Evolutionary conservation across 2,888 invertebrate genomes (phyloP), one percentile per base, ranked within the genome.

Genomic region (Lochmaea crataegi): DNA sequence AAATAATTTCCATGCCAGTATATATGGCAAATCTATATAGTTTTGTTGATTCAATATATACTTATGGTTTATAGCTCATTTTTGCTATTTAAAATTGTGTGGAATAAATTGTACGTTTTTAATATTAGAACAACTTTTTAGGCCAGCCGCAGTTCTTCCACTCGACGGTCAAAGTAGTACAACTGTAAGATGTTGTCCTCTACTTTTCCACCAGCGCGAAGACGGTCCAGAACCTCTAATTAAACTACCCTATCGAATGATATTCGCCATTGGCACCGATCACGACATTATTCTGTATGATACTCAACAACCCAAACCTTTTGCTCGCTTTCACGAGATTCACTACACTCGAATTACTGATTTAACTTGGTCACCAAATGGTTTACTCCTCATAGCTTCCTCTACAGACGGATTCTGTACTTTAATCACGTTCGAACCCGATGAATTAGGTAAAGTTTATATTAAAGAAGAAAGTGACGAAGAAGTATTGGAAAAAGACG

Each of bases 341-440:
- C 96, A 97, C 85, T 96, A 96, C 82, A 94, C 96, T n/a, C 89
- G 94, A 77, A 88, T 97, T 58, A 96, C 95, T 9, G 96, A 96
- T 86, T 82, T 96, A n/a, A 87, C 94, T 0, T 97, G 97, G 96
- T 95, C 96, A 0, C 87, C 88, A 12, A 94, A 97, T 88, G 96
- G 96, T 1, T 87, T 88, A 73, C 86, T 94, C 68, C 86, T 97
- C 72, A 89, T 94, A 7, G 92, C 93, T 0, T 94, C 96, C 3
- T 96, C 96, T 14, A 94, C 95, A 0, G 97, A 97, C 87, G 97
- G 97, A 1, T 97, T 94, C 85, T 96, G 96, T 85, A 94, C 96
- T 0, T 88, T 96, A 67, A 89, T 96, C 26, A 91, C 92, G n/a
- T 96, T 97, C 86, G 89, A 90, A 45, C 87, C 90, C 9, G 90